Base-by-base conservation (phyloP, 2,113 vertebrate species). In the Anas platyrhynchos region DNA sequence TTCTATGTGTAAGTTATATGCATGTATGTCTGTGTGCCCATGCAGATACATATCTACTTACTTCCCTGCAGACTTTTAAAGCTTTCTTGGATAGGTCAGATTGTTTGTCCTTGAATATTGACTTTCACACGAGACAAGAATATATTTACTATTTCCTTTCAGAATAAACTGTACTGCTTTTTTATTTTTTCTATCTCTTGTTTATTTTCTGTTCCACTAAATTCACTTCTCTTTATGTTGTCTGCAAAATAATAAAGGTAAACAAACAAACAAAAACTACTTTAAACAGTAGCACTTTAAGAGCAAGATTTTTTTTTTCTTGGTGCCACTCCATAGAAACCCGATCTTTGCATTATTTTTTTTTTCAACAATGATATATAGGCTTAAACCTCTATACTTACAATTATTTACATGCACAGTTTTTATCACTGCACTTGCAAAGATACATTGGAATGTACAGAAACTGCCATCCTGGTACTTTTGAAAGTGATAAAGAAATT, bases 361-460 rank as follows among this genome's bases (percentile, higher is more conserved):
- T 54, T 89, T 81, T 80, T 32, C 18, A 61, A 8, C 12, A 32
- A 4, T 16, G 3, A n/a, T 68, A 36, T 17, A 32, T 8, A 46
- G 58, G 11, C 20, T 79, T 18, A 79, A 72, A 56, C 6, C 11
- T 34, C 7, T 29, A 1, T 43, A 27, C 38, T 46, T 59, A 29
- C 7, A 55, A 63, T 46, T 56, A 34, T 63, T 80, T 83, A 38
- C 18, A 18, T 16, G 32, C 15, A 27, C 2, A 48, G 5, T 7
- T 58, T 74, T 22, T 29, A 36, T 31, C 2, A 4, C 10, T 67
- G 66, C 22, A 12, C 7, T 59, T 92, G 56, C 16, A 23, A 44
- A 66, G 32, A 41, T 29, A 32, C 0, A 32, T 2, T 59, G 11
- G 15, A 4, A 31, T 25, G 1, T 32, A 26, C 0, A 0, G 46